Base-by-base conservation (phyloP, 2,797 vertebrate species). In the Allobates femoralis region DNA sequence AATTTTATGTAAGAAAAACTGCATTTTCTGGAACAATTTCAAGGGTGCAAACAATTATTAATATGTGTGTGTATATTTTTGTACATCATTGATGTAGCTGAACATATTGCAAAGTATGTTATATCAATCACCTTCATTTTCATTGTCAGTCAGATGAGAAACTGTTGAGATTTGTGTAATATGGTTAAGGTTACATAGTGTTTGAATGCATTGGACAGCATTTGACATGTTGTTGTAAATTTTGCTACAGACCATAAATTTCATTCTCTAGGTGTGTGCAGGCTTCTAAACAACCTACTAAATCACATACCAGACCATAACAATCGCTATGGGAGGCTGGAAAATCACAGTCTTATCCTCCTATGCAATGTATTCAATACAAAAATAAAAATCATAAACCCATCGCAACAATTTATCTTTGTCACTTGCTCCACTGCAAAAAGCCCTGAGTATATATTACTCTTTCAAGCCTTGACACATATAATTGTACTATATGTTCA, bases 151-250 rank as follows among this genome's bases (percentile, higher is more conserved):
- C 91, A 92, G 89, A 90, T 91, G 90, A 92, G 90, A 92, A 90
- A 90, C 91, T 90, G 21, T 81, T 86, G 89, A 89, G 91, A 92
- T 86, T 90, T 93, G 86, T 91, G 87, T 93, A 92, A 92, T 91
- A 90, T 92, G 90, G 89, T 89, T 88, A 92, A 91, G 90, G 90
- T 92, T 92, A 94, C 92, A 91, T 89, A 91, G 89, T 92, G 89
- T 94, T 92, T 92, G 93, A 92, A 90, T 92, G 90, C 89, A 88
- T 86, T 92, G 91, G 90, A 92, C 89, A 90, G 88, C 89, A 84
- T 92, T 90, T 89, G 87, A 90, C 90, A 90, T 88, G 88, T 85
- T 55, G 84, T 88, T 91, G 81, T 92, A 94, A 94, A 93, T 94
- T 91, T 92, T 90, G 71, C 88, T 91, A 88, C 88, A 90, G 91